Percentiles rank a stretch among this genome's conserved stretches.
phyloP scores from a whole-genome alignment of 1,140 invertebrate genomes.

The Neelides sp. region DNA sequence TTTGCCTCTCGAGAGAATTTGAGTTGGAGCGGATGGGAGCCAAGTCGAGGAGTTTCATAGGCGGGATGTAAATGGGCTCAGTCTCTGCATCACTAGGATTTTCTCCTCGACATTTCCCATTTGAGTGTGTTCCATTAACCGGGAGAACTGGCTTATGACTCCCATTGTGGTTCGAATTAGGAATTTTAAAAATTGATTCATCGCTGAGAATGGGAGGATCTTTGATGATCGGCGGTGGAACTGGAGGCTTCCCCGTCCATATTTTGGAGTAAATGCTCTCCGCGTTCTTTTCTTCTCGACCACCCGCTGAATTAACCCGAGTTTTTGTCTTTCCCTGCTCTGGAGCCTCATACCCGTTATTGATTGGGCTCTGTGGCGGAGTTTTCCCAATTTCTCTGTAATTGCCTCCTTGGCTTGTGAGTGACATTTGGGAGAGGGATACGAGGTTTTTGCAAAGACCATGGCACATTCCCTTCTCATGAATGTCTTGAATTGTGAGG shows the following conservation, averaged over 20 bases:
- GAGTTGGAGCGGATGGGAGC: slow-evolving; percentile 17
- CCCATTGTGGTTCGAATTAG: neutral
- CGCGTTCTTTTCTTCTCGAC: no score
- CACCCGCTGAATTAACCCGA: no score
- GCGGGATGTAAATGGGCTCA: slow-evolving; percentile 24
- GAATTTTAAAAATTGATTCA: slow-evolving; percentile 29
- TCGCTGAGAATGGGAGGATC: slow-evolving; percentile 25
- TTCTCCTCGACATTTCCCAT: neutral
- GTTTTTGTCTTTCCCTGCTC: no score
- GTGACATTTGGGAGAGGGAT: slow-evolving; percentile 26
- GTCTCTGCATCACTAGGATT: slow-evolving; percentile 24
- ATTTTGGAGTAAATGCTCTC: no score
- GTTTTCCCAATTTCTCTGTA: neutral
- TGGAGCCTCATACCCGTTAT: no score
- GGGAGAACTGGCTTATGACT: neutral
- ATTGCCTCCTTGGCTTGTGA: neutral
- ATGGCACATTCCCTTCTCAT: slow-evolving; percentile 19
- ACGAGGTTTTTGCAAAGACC: slow-evolving; percentile 25
- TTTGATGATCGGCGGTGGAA: slow-evolving; percentile 8
- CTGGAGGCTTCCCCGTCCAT: no score
- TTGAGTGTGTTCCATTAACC: neutral
- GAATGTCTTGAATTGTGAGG: slow-evolving; percentile 11
- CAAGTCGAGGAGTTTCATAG: slow-evolving; percentile 29
- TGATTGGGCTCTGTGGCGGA: slow-evolving; percentile 6
- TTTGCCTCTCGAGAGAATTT: neutral